Conservation (phyloP, 2,113 vertebrate genomes). For the Pogonocichla stellata region DNA sequence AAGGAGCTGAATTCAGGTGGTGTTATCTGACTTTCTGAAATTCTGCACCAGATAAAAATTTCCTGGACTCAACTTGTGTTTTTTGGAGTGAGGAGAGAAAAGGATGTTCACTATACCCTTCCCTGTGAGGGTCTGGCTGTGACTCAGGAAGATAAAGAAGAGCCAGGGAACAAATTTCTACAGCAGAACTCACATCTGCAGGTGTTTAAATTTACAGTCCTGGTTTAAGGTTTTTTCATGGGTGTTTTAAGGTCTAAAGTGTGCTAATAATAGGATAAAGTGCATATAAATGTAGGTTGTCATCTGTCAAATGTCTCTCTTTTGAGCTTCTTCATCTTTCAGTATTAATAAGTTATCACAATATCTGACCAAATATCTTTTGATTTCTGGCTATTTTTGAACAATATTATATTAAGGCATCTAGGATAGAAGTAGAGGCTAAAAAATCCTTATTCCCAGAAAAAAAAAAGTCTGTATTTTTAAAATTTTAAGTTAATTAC, state of each 20-base stretch:
- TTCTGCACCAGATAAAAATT: background rate
- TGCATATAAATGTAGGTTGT: background rate
- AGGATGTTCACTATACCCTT: background rate
- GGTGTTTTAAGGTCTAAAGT: background rate
- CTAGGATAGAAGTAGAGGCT: background rate
- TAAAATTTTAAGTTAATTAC: background rate
- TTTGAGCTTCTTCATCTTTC: background rate
- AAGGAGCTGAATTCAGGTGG: background rate
- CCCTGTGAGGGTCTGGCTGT: background rate
- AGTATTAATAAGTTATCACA: background rate
- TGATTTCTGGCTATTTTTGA: background rate
- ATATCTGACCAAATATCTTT: background rate
- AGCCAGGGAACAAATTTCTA: background rate
- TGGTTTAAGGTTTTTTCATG: background rate
- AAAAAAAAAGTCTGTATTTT: background rate
- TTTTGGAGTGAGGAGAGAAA: background rate
- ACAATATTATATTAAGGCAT: background rate
- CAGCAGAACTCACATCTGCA: background rate
- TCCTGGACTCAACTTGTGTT: background rate
- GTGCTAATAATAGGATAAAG: background rate
- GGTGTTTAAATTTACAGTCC: background rate
- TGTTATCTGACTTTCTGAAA: background rate
- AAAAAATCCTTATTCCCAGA: background rate
- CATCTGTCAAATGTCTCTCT: conserved; percentile 3
- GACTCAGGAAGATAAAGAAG: background rate